phyloP scores from a whole-genome alignment of 2,797 vertebrate species.

The Sebastiscus tertius region DNA sequence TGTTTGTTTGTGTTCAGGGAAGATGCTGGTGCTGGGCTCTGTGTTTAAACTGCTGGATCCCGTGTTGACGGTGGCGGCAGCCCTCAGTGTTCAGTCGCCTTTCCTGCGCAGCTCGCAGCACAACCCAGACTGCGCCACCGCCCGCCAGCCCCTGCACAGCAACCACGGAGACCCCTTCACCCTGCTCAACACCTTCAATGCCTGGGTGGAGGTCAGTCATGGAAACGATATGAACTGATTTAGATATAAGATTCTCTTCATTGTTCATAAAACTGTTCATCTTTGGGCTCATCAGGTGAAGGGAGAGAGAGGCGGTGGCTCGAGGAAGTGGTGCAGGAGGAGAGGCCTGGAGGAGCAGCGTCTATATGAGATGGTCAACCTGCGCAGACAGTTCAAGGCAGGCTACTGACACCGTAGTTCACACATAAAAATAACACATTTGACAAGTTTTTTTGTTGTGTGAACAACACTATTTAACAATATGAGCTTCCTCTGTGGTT shows the following conservation, averaged over 20 bases:
- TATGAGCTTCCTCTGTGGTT: neutral
- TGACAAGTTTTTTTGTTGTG: neutral
- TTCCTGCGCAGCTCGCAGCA: slow-evolving; percentile 86
- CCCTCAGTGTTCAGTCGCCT: slow-evolving; percentile 90
- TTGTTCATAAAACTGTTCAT: neutral
- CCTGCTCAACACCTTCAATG: slow-evolving; percentile 90
- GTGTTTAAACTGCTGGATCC: slow-evolving; percentile 89
- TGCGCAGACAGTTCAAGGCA: slow-evolving; percentile 94
- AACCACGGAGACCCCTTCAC: slow-evolving; percentile 93
- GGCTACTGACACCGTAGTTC: neutral
- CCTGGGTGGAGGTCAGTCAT: slow-evolving; percentile 90
- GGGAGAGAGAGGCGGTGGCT: slow-evolving; percentile 80
- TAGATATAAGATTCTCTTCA: neutral
- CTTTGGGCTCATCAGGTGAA: slow-evolving; percentile 84
- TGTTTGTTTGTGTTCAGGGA: slow-evolving; percentile 81
- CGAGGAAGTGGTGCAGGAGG: slow-evolving; percentile 90
- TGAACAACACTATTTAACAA: neutral
- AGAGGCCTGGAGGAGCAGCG: slow-evolving; percentile 92
- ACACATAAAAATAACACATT: neutral
- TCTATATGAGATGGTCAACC: slow-evolving; percentile 92
- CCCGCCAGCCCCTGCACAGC: slow-evolving; percentile 87
- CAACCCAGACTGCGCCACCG: slow-evolving; percentile 82
- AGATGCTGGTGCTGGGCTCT: slow-evolving; percentile 91
- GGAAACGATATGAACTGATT: neutral
- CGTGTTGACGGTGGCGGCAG: slow-evolving; percentile 87